Base-by-base conservation (phyloP, 2,797 vertebrate genomes). In the Sebastes elongatus region DNA sequence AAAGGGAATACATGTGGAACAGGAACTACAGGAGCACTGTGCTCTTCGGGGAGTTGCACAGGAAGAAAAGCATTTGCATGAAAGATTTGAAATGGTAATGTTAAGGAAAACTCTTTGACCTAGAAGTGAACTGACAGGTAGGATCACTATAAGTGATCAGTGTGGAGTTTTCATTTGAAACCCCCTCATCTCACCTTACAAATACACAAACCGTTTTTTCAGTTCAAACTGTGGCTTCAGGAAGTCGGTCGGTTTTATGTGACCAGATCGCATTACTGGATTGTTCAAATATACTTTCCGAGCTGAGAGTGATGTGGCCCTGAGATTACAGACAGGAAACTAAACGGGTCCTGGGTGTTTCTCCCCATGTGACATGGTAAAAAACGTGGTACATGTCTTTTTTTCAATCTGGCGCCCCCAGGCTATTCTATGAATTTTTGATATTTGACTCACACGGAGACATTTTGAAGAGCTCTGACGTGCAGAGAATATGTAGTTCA, bases 341-440 rank as follows among this genome's bases (percentile, higher is more conserved):
- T 57, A 69, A 88, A 81, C 2, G 14, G 22, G 74, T 70, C 79
- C 65, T 67, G 59, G 67, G 55, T 80, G 76, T 72, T 82, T 85
- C 85, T 78, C 76, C 66, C 56, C 56, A 57, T 79, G 74, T 84
- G 78, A 87, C 85, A 62, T 67, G 78, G 71, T 52, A 80, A 90
- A 84, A 86, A 80, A 82, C 28, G 22, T 28, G 16, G 14, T 81
- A 65, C 76, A 42, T 59, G 57, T 72, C 80, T 75, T 52, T 56
- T 56, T 71, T 64, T 25, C 74, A 68, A 61, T 80, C 79, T 28
- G 9, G 46, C n/a, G n/a, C 78, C 86, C 78, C 70, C 25, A 13
- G 62, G 86, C 84, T 80, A 70, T 74, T 78, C 83, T 71, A 84
- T 90, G 83, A 91, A 83, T 90, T 82, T 88, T 76, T 86, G 76